These are phyloP conservation scores for Phenganax marumi DNA, from an alignment of 92 coral and sea anemone genomes.

Conservation along the genomic window DNA sequence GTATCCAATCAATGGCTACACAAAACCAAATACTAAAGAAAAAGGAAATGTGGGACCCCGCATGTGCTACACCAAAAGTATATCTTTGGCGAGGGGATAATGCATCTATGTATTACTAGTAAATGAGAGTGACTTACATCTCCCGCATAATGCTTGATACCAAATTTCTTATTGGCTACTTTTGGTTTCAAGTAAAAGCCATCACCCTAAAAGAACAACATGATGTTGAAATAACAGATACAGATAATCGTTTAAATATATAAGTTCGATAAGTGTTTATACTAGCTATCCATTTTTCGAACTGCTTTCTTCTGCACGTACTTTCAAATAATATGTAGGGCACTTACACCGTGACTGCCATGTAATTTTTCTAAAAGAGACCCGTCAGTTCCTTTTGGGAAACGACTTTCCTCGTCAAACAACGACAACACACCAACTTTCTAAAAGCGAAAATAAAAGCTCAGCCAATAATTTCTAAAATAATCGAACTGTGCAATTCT, in stretches of 20 bases:
- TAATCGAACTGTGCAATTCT: too few relatives aligned
- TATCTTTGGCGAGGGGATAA: too few relatives aligned
- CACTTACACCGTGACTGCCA: slow-evolving; percentile 89
- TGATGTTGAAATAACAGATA: neutral
- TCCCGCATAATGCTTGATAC: slow-evolving; percentile 98
- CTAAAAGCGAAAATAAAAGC: slow-evolving; percentile 40
- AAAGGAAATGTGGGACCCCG: too few relatives aligned
- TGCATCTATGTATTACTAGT: neutral
- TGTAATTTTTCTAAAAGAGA: slow-evolving; percentile 89
- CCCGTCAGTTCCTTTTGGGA: slow-evolving; percentile 96
- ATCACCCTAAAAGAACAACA: slow-evolving; percentile 62
- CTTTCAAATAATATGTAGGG: neutral
- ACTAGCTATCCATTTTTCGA: too few relatives aligned
- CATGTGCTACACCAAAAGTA: too few relatives aligned
- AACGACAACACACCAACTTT: slow-evolving; percentile 89
- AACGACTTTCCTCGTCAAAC: slow-evolving; percentile 95
- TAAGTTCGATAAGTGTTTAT: neutral
- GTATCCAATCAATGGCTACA: neutral
- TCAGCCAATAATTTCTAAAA: too few relatives aligned
- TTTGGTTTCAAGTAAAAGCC: slow-evolving; percentile 86
- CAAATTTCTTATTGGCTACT: slow-evolving; percentile 90
- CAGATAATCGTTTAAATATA: neutral
- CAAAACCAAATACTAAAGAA: neutral
- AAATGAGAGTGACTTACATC: slow-evolving; percentile 60
- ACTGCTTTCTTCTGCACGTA: neutral